Conservation (phyloP, 2,888 invertebrate species). For the Carterocephalus palaemon region DNA sequence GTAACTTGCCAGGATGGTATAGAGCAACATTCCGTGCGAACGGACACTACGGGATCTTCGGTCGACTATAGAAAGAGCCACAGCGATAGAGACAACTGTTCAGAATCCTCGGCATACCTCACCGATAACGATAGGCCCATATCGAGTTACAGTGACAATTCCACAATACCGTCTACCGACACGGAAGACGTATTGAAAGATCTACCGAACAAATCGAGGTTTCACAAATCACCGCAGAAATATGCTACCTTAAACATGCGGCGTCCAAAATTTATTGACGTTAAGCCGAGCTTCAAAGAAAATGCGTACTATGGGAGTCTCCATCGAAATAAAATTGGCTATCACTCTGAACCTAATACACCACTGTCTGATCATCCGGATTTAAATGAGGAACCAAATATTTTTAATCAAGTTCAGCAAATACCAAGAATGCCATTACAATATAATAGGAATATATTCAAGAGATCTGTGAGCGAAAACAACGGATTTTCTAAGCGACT, state of each 20-base stretch:
- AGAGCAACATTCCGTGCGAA: conserved; percentile 71
- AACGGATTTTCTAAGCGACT: conserved; percentile 71
- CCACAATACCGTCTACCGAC: conserved; percentile 72
- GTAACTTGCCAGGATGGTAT: conserved; percentile 59
- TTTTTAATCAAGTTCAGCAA: conserved; percentile 65
- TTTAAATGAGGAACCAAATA: conserved; percentile 54
- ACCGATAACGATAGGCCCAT: conserved; percentile 74
- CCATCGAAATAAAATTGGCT: conserved; percentile 67
- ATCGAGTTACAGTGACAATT: conserved; percentile 74
- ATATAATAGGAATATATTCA: conserved; percentile 67
- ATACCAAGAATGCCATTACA: conserved; percentile 70
- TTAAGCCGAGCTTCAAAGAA: conserved; percentile 56
- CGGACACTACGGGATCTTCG: conserved; percentile 64
- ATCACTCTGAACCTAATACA: conserved; percentile 74
- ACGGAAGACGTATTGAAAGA: conserved; percentile 73
- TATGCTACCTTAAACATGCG: conserved; percentile 70
- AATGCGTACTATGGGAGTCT: conserved; percentile 63
- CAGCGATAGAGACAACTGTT: conserved; percentile 74
- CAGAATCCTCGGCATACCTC: conserved; percentile 72
- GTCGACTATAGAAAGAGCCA: conserved; percentile 70
- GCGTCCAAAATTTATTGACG: conserved; percentile 71
- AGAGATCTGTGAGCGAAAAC: conserved; percentile 69
- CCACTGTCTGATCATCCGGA: conserved; percentile 58
- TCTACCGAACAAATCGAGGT: conserved; percentile 69
- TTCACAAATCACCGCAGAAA: conserved; percentile 73